Percentiles rank a stretch among this genome's conserved stretches.
phyloP scores from a whole-genome alignment of 2,888 invertebrate species.

The Yponomeuta malinellus region DNA sequence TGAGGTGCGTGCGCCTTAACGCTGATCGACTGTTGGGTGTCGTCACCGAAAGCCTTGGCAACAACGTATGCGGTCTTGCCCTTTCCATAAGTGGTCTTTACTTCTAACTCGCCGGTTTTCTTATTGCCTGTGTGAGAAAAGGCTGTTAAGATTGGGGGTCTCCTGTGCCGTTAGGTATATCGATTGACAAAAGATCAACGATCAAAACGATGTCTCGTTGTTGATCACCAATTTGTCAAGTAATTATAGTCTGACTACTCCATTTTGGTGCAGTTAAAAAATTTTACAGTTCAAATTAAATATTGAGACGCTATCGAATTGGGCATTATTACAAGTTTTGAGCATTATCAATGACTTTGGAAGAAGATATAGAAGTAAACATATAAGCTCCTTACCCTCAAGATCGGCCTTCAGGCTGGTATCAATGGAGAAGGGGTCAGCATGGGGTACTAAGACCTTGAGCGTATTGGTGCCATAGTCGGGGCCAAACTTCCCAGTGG shows the following conservation, averaged over 20 bases:
- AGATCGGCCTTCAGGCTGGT: constrained; percentile 57
- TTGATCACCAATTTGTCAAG: no score
- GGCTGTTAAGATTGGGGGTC: not conserved
- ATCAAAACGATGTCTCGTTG: no score
- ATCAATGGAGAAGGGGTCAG: constrained; percentile 62
- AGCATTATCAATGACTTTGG: not conserved
- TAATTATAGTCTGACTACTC: no score
- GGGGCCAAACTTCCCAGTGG: constrained; percentile 45
- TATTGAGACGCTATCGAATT: no score
- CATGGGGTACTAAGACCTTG: constrained; percentile 58
- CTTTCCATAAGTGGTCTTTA: constrained; percentile 59
- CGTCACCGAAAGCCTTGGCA: constrained; percentile 41
- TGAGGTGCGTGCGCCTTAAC: constrained; percentile 50
- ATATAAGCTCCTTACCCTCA: constrained; percentile 33
- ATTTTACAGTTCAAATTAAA: no score
- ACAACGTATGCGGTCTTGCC: constrained; percentile 59
- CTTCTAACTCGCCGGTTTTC: constrained; percentile 39
- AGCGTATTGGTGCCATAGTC: constrained; percentile 53
- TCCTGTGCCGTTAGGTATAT: no score
- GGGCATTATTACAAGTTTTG: not conserved
- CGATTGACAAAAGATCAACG: no score
- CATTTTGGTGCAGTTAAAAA: no score
- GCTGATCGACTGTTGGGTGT: constrained; percentile 39
- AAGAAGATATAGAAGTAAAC: not conserved
- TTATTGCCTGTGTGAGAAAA: constrained; percentile 39